Evolutionary conservation across 2,113 vertebrate species (phyloP).

Genomic region (Etheostoma spectabile): DNA sequence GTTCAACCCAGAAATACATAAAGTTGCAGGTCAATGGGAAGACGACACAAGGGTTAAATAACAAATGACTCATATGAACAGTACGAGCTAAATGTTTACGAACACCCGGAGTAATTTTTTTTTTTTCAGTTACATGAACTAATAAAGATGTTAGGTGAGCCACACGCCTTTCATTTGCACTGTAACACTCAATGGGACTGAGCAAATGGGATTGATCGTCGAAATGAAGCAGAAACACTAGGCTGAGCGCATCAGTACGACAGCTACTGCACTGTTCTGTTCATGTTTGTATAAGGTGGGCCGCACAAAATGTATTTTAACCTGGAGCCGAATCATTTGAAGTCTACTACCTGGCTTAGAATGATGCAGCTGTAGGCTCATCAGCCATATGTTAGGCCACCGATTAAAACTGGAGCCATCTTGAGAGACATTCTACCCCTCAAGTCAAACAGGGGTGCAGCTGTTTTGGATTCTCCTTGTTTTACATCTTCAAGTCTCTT

Average conservation of each 20-base stretch:
- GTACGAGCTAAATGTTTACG: not conserved
- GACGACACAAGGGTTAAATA: no score
- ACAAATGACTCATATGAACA: constrained; percentile 16
- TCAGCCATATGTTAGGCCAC: constrained; percentile 69
- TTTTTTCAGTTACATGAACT: not conserved
- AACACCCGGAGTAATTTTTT: not conserved
- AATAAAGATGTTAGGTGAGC: not conserved
- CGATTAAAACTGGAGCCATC: constrained; percentile 68
- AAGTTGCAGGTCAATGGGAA: no score
- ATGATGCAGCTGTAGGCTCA: constrained; percentile 60
- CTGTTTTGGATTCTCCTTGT: constrained; percentile 61
- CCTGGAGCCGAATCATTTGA: constrained; percentile 56
- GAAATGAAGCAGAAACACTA: not conserved
- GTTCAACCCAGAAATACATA: no score
- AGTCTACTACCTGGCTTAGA: constrained; percentile 58
- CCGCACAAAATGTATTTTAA: constrained; percentile 41
- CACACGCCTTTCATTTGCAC: not conserved
- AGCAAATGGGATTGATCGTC: no score
- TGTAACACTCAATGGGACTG: not conserved
- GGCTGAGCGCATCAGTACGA: not conserved
- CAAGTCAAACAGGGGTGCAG: constrained; percentile 67
- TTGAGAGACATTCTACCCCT: constrained; percentile 63
- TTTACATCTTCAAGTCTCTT: constrained; percentile 42
- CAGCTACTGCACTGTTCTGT: not conserved
- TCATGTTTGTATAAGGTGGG: constrained; percentile 15